These are phyloP conservation scores for Quadroppia sp. DNA, from an alignment of 2,888 invertebrate genomes.

Conservation along the genomic window DNA sequence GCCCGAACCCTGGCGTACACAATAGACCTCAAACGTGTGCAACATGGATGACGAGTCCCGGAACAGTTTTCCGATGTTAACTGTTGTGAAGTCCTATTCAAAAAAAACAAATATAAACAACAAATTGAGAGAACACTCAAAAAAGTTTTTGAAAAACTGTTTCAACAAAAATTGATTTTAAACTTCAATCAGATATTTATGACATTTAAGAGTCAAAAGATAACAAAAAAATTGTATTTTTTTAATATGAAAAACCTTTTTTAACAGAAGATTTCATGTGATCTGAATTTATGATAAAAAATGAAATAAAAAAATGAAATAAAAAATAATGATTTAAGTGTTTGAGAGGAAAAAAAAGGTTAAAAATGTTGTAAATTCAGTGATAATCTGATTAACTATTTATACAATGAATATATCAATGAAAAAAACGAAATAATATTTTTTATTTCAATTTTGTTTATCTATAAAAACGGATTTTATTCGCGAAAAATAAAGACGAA, in stretches of 20 bases:
- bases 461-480: background rate
- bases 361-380: background rate
- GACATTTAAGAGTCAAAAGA: too few species aligned
- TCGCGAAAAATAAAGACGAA: too few species aligned
- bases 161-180: too few species aligned
- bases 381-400: slow-evolving; percentile 2
- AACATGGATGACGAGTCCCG: slow-evolving; percentile 82
- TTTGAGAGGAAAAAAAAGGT: background rate
- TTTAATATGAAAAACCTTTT: too few species aligned
- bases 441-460: background rate
- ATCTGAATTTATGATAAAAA: too few species aligned
- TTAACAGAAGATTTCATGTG: too few species aligned
- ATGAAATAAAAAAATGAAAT: too few species aligned
- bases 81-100: slow-evolving; percentile 68
- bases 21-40: slow-evolving; percentile 90
- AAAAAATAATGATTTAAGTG: background rate
- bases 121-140: background rate
- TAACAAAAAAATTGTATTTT: too few species aligned
- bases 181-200: too few species aligned
- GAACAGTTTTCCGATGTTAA: slow-evolving; percentile 84
- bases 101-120: background rate
- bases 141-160: too few species aligned
- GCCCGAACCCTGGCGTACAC: slow-evolving; percentile 82
- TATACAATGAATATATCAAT: background rate
- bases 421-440: background rate